phyloP scores from a whole-genome alignment of 2,113 vertebrate species.

The Lynx canadensis region DNA sequence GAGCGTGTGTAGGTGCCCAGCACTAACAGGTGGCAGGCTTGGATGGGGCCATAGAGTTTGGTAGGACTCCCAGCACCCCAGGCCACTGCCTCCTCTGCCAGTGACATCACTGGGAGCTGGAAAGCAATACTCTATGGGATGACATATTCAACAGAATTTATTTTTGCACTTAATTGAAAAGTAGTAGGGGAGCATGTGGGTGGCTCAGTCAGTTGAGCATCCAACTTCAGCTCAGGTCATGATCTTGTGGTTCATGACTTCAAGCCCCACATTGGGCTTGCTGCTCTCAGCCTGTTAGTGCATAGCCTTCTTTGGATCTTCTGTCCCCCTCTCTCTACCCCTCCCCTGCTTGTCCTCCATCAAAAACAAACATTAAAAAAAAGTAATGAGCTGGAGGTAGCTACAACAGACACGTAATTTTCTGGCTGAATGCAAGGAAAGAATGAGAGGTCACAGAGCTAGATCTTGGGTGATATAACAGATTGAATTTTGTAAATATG shows the following conservation, averaged over 20 bases:
- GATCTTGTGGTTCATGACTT: too few species aligned
- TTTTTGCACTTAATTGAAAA: not conserved
- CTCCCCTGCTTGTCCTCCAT: too few species aligned
- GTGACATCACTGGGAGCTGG: too few species aligned
- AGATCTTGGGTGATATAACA: not conserved
- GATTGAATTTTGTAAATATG: not conserved
- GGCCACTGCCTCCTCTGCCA: not conserved
- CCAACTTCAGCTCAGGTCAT: too few species aligned
- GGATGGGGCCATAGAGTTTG: fast-evolving
- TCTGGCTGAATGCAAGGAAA: not conserved
- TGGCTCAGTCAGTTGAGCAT: too few species aligned
- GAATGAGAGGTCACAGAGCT: not conserved
- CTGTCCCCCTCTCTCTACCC: too few species aligned
- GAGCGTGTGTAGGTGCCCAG: too few species aligned
- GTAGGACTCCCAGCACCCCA: fast-evolving
- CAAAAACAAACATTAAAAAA: too few species aligned
- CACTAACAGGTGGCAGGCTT: too few species aligned
- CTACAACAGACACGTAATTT: not conserved
- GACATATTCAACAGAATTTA: not conserved
- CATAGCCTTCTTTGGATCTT: too few species aligned
- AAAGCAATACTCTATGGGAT: not conserved
- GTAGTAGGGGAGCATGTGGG: not conserved
- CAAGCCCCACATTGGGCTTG: too few species aligned
- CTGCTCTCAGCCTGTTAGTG: too few species aligned
- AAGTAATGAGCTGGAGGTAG: not conserved